Conservation (phyloP, 1,140 invertebrate genomes). For the Episyrphus balteatus region DNA sequence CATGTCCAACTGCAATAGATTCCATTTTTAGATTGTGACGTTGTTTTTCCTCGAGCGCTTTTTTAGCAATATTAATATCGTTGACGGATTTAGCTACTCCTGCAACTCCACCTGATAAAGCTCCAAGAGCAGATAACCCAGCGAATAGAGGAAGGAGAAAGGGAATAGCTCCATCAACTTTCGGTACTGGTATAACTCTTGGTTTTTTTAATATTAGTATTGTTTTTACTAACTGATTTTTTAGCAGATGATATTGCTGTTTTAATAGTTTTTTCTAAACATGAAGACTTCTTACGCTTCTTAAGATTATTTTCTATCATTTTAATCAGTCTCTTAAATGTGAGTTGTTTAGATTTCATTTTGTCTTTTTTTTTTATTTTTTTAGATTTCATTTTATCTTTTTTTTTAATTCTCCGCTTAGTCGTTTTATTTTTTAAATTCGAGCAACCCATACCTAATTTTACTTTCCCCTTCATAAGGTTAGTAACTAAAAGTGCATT, state of each 20-base stretch:
- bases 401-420: too few relatives aligned
- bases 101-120: constrained; percentile 12
- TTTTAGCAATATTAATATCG: constrained; percentile 15
- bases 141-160: constrained; percentile 31
- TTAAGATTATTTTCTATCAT: not conserved
- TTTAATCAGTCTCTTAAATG: constrained; percentile 2
- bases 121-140: constrained; percentile 19
- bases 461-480: constrained; percentile 11
- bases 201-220: constrained; percentile 13
- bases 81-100: constrained; percentile 17
- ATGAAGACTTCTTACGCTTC: constrained; percentile 1
- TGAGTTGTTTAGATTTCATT: not conserved
- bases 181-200: constrained; percentile 26
- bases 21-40: constrained; percentile 26
- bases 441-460: constrained; percentile 11
- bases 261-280: constrained; percentile 6
- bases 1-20: constrained; percentile 20
- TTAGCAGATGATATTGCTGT: constrained; percentile 7
- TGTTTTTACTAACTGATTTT: constrained; percentile 8
- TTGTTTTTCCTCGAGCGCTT: constrained; percentile 13
- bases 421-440: constrained; percentile 1
- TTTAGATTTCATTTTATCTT: too few relatives aligned
- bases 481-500: constrained; percentile 10
- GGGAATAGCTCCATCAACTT: constrained; percentile 28
- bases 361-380: constrained; percentile 1